These are phyloP conservation scores for Cantharis rufa DNA, from an alignment of 2,888 invertebrate species.

Conservation along the genomic window DNA sequence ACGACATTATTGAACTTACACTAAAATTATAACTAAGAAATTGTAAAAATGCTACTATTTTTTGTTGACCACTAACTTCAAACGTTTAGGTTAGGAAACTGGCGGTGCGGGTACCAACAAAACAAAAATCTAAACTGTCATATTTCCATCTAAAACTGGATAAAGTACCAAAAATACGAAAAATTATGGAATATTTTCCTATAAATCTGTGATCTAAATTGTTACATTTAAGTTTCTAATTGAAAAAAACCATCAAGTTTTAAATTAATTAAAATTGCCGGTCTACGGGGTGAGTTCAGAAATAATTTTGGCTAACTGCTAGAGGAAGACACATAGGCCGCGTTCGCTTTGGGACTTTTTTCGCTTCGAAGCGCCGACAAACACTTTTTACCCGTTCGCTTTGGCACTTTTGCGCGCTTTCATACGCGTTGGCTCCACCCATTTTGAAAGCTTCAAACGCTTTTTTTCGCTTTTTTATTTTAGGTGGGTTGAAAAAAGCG, in stretches of 20 bases:
- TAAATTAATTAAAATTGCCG: neutral
- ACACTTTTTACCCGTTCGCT: too few relatives aligned
- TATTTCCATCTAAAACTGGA: neutral
- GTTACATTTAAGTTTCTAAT: neutral
- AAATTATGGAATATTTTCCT: neutral
- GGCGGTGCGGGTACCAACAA: neutral
- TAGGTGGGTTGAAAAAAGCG: too few relatives aligned
- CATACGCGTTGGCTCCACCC: too few relatives aligned
- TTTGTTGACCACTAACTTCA: neutral
- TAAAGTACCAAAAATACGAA: neutral
- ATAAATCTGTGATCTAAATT: neutral
- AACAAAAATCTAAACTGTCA: neutral
- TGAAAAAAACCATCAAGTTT: too few relatives aligned
- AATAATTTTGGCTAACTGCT: neutral
- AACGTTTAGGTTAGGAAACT: neutral
- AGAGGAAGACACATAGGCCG: too few relatives aligned
- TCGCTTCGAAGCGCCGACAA: too few relatives aligned
- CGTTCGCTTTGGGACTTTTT: too few relatives aligned
- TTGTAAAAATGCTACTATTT: neutral
- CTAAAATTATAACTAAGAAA: neutral
- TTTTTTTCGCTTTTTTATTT: too few relatives aligned
- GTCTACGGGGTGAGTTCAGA: neutral
- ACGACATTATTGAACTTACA: constrained; percentile 12
- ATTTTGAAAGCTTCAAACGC: too few relatives aligned
- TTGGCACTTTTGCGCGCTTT: too few relatives aligned